Evolutionary conservation across 2,888 invertebrate genomes (phyloP).

Genomic region (Laothoe populi): DNA sequence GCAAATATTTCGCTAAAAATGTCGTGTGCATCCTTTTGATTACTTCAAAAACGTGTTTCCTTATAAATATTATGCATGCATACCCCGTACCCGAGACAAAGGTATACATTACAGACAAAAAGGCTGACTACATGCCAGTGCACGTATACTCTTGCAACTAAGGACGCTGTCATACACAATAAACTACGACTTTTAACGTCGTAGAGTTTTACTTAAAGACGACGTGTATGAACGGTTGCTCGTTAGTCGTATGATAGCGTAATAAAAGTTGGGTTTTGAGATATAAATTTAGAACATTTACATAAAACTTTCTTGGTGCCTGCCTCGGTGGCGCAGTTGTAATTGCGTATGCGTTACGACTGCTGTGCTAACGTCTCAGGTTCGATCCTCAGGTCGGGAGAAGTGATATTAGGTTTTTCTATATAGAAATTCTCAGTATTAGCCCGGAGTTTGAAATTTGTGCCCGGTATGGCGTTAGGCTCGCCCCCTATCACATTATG

Average conservation of each 20-base stretch:
- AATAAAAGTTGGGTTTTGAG: too few relatives aligned
- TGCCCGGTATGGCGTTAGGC: too few relatives aligned
- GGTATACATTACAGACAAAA: conserved; percentile 46
- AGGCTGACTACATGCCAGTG: conserved; percentile 37
- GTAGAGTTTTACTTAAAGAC: not conserved
- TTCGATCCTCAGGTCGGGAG: too few relatives aligned
- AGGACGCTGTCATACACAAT: conserved; percentile 17
- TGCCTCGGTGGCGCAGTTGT: too few relatives aligned
- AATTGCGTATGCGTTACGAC: too few relatives aligned
- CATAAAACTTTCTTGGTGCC: too few relatives aligned
- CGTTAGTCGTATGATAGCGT: not conserved
- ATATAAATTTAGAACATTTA: too few relatives aligned
- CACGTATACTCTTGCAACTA: conserved; percentile 40
- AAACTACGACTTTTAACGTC: not conserved
- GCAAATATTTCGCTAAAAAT: conserved; percentile 16
- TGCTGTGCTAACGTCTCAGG: too few relatives aligned
- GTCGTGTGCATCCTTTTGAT: conserved; percentile 27
- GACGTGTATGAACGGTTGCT: not conserved
- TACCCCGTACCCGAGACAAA: conserved; percentile 40
- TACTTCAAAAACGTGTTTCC: conserved; percentile 29
- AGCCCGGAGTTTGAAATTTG: too few relatives aligned
- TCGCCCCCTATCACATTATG: too few relatives aligned
- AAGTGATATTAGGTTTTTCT: too few relatives aligned
- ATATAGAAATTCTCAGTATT: too few relatives aligned
- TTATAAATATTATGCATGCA: conserved; percentile 37